Percentiles rank a stretch among this genome's conserved stretches.
These are phyloP conservation scores for Urechis unicinctus DNA, from an alignment of 2,888 invertebrate genomes.

Conservation along the genomic window DNA sequence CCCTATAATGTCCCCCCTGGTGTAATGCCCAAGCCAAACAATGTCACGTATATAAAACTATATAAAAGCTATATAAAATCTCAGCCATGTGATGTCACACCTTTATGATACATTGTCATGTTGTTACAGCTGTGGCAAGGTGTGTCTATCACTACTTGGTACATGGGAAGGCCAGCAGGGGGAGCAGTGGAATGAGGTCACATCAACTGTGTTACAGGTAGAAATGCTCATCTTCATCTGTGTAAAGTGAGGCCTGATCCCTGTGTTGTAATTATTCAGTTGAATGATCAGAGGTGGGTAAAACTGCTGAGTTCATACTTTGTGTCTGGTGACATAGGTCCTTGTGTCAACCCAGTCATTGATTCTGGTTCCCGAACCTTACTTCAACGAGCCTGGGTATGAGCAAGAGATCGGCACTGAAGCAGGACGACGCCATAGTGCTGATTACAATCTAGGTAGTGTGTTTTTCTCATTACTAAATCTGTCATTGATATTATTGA, in stretches of 20 bases:
- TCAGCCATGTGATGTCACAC: no score
- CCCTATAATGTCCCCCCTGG: no score
- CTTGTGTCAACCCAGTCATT: slow-evolving; percentile 87
- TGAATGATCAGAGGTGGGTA: no score
- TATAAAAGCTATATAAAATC: no score
- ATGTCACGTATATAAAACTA: no score
- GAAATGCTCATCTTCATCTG: background rate
- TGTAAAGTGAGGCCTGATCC: no score
- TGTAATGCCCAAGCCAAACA: no score
- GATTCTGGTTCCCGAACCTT: slow-evolving; percentile 86
- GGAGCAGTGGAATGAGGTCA: slow-evolving; percentile 26
- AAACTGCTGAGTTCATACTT: background rate
- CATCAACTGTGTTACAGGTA: slow-evolving; percentile 27
- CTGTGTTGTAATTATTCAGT: no score
- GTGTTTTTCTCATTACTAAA: no score
- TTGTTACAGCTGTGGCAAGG: slow-evolving; percentile 23
- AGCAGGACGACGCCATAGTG: slow-evolving; percentile 30
- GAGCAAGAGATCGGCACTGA: slow-evolving; percentile 83
- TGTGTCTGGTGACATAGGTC: slow-evolving; percentile 56
- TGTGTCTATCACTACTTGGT: slow-evolving; percentile 27
- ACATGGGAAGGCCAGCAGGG: slow-evolving; percentile 28
- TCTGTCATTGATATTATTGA: no score
- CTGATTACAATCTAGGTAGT: slow-evolving; percentile 35
- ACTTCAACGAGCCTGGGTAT: slow-evolving; percentile 92
- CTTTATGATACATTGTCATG: no score